A percentile compares a stretch with the other conserved stretches of the same genome.
These are phyloP conservation scores for Dromaius novaehollandiae DNA, from an alignment of 2,113 vertebrate species.

Conservation along the genomic window DNA sequence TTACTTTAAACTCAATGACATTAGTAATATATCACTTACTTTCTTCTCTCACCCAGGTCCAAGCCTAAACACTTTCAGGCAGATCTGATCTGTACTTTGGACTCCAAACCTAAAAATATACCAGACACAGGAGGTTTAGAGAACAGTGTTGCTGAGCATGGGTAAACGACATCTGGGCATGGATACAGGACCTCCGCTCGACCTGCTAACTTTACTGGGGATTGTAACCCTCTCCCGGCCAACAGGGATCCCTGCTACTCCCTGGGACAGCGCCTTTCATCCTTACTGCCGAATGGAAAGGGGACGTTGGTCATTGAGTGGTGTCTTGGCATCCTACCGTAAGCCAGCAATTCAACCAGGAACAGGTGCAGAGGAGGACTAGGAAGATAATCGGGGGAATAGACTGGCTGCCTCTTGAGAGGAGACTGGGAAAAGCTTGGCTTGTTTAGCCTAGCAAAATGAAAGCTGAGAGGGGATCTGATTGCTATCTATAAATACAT, in stretches of 20 bases:
- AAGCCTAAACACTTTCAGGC: not conserved
- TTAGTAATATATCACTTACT: not conserved
- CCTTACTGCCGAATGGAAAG: not conserved
- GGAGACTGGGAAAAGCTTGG: not conserved
- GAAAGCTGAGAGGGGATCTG: constrained; percentile 20
- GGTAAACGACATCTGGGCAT: not conserved
- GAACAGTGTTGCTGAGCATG: not conserved
- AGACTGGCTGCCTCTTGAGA: not conserved
- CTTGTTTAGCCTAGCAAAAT: not conserved
- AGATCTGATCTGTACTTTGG: not conserved
- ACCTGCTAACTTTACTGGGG: accelerated
- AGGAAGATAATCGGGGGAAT: not conserved
- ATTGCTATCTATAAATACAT: constrained; percentile 37
- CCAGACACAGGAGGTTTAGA: not conserved
- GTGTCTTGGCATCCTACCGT: accelerated
- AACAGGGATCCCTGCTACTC: accelerated
- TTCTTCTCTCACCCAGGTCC: not conserved
- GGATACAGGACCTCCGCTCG: not conserved
- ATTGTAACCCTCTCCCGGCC: not conserved
- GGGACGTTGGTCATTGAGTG: accelerated
- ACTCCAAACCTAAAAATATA: not conserved
- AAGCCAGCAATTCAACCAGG: not conserved
- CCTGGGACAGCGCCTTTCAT: not conserved
- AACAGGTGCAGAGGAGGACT: not conserved
- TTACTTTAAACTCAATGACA: not conserved